Base-by-base conservation (phyloP, 64 coral and sea anemone species). In the Montipora cactus region DNA sequence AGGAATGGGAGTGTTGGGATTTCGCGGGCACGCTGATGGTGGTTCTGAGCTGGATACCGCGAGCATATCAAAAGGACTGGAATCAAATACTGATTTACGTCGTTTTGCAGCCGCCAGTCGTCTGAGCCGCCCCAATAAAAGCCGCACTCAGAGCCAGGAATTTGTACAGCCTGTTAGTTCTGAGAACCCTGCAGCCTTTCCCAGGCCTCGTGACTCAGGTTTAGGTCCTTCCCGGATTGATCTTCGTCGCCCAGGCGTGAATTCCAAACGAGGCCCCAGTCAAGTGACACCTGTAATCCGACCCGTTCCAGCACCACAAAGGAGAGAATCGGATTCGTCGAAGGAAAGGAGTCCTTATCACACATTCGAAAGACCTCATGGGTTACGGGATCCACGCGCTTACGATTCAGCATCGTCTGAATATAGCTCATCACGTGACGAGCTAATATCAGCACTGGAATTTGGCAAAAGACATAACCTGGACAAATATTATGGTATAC, bases 361-460 rank as follows among this genome's bases (percentile, higher is more conserved):
- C 16, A 90, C 87, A 12, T 55, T 93, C 46, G 88, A 96, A 58
- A 87, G 79, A 45, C 61, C 79, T 21, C 19, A 49, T 2, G 87
- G 22, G 7, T 84, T 93, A 80, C 95, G 98, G 20, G 95, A 90
- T 12, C 87, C 95, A 62, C 89, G 98, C 21, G 95, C 92, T 16
- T 99, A 99, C 80, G 98, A 99, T 64, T 99, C 98, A 45, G 96
- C 98, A 16, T 99, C 98, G 11, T 99, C 98, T 1, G 98, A 99
- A 88, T 99, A 99, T 67, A 99, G 98, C 58, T 99, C 98, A 25
- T 99, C 98, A 95, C 98, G 98, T 94, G 98, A 99, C 49, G 98
- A 99, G 67, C 92, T 99, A n/a, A 88, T 93, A 50, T 80, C 95
- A 44, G 98, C 98, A 14, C 92, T 96, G 15, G 98, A 99, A 71